phyloP scores from a whole-genome alignment of 2,888 invertebrate genomes.

The Lordiphosa fenestrarum region DNA sequence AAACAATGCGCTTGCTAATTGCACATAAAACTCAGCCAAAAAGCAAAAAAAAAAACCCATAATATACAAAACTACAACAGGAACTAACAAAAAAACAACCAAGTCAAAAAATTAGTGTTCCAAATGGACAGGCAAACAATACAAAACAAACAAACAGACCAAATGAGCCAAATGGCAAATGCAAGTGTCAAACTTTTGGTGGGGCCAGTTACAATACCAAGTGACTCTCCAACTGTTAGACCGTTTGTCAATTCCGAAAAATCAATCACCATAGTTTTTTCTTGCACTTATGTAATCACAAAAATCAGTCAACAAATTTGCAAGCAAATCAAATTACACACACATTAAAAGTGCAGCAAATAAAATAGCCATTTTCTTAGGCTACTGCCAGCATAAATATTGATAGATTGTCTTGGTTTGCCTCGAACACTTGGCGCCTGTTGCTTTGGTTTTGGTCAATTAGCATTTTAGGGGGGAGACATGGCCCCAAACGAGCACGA shows the following conservation, averaged over 20 bases:
- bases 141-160: slow-evolving; percentile 40
- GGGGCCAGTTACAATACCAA: slow-evolving; percentile 39
- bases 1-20: slow-evolving; percentile 68
- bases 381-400: slow-evolving; percentile 29
- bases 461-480: slow-evolving; percentile 52
- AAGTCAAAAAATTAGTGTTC: slow-evolving; percentile 41
- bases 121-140: slow-evolving; percentile 59
- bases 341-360: slow-evolving; percentile 40
- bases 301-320: slow-evolving; percentile 58
- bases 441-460: slow-evolving; percentile 44
- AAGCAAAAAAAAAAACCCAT: slow-evolving; percentile 18
- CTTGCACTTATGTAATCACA: slow-evolving; percentile 46
- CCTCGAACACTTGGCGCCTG: slow-evolving; percentile 44
- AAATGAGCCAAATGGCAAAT: slow-evolving; percentile 62
- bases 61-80: slow-evolving; percentile 33
- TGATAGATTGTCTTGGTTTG: slow-evolving; percentile 45
- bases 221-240: slow-evolving; percentile 40
- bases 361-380: slow-evolving; percentile 24
- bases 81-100: slow-evolving; percentile 23
- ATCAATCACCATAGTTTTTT: slow-evolving; percentile 19
- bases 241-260: slow-evolving; percentile 13
- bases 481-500: slow-evolving; percentile 48
- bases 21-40: slow-evolving; percentile 54
- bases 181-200: slow-evolving; percentile 64
- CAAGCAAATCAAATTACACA: slow-evolving; percentile 55